Base-by-base conservation (phyloP, 2,888 invertebrate species). In the Oligia strigilis region DNA sequence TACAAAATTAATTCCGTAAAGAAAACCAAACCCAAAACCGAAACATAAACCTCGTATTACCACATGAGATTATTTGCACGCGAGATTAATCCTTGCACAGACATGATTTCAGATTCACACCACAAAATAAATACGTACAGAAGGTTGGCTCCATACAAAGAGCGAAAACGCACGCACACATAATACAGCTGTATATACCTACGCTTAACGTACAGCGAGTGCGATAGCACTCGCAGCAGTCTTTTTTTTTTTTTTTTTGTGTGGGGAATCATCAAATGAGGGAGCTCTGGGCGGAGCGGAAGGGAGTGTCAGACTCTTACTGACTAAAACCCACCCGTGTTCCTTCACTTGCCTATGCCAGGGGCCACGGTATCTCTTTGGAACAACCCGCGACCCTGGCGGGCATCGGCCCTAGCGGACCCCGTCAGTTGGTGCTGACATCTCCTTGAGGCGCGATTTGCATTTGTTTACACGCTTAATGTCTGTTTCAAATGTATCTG, bases 41-140 rank as follows among this genome's bases (percentile, higher is more conserved):
- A 40, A 14, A 46, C 46, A 0, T 72, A 76, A 85, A 74, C 46
- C 74, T 72, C 70, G 43, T 77, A 72, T 76, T 71, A 72, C 74
- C 43, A 70, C 29, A 72, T 70, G 76, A 75, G 71, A 85, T 87
- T 77, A 82, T 75, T 75, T 73, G 40, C 43, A 67, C 19, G 65
- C 62, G 72, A 74, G 74, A 78, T 80, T 79, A 86, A 84, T 66
- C 77, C 71, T 69, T 73, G 40, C 84, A 86, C 70, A 64, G 55
- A 29, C 46, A 69, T 49, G 17, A 81, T 87, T 77, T 67, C 49
- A 58, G 65, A 84, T 79, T 76, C 74, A 64, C 6, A 58, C 58
- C 46, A 75, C 36, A 46, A 2, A 17, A 36, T 17, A 75, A 0
- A 29, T 23, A n/a, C 0, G 0, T 19, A 14, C 76, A 80, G 67